Evolutionary conservation across 2,888 invertebrate species (phyloP).

Genomic region (Acheta domesticus): DNA sequence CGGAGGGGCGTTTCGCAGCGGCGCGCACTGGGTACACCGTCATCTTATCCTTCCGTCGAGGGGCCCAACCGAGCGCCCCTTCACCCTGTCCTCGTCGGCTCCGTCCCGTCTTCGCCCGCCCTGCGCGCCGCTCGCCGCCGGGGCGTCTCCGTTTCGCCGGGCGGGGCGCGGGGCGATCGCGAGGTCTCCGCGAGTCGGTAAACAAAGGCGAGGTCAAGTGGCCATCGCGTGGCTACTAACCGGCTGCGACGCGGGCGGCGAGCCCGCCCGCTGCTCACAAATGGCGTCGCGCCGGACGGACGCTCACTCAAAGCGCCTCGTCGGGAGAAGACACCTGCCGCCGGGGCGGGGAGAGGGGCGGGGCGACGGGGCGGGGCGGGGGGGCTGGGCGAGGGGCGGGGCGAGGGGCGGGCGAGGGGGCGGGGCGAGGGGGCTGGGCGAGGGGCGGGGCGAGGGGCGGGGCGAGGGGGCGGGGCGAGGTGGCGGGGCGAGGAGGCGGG

Average conservation of each 20-base stretch:
- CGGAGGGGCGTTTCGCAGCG: too few relatives aligned
- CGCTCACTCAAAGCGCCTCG: too few relatives aligned
- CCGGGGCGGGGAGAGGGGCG: too few relatives aligned
- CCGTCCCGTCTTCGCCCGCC: not conserved
- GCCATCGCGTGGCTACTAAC: conserved; percentile 5
- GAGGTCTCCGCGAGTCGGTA: not conserved
- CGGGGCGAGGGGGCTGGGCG: too few relatives aligned
- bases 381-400: too few relatives aligned
- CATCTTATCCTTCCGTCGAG: not conserved
- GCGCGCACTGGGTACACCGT: not conserved
- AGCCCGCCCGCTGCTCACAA: not conserved
- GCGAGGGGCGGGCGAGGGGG: too few relatives aligned
- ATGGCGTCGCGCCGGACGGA: not conserved
- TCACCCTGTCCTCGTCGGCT: not conserved
- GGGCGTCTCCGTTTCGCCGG: not conserved
- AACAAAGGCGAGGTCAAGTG: conserved; percentile 18
- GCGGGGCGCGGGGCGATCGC: not conserved
- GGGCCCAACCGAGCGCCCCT: not conserved
- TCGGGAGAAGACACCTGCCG: too few relatives aligned
- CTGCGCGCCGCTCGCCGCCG: not conserved
- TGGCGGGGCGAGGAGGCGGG: too few relatives aligned
- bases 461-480: too few relatives aligned
- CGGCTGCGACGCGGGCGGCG: not conserved
- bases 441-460: too few relatives aligned
- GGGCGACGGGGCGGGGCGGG: too few relatives aligned